phyloP scores from a whole-genome alignment of 2,113 vertebrate species.

The Microcebus jonahi region DNA sequence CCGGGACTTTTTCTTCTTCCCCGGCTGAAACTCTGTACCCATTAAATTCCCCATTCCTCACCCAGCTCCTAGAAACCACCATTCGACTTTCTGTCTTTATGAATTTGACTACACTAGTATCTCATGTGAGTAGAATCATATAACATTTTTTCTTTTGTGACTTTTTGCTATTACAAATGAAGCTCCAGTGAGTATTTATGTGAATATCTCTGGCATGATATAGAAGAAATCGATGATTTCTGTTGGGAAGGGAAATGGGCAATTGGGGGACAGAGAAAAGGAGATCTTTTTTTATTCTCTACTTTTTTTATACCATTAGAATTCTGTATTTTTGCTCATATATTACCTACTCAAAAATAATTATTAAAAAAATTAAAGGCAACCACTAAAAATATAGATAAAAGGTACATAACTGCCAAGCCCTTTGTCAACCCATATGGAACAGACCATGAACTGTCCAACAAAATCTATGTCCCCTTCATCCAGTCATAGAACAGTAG shows the following conservation, averaged over 20 bases:
- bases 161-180: neutral
- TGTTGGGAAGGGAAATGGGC: neutral
- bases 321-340: neutral
- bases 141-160: neutral
- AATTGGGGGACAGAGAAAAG: neutral
- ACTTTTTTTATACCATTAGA: neutral
- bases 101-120: neutral
- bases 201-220: neutral
- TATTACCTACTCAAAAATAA: neutral
- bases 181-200: neutral
- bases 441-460: neutral
- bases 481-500: neutral
- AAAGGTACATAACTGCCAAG: neutral
- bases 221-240: neutral
- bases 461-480: neutral
- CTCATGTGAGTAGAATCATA: neutral
- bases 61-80: neutral
- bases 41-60: neutral
- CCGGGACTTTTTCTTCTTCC: neutral
- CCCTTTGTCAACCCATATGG: neutral
- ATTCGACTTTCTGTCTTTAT: neutral
- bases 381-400: neutral
- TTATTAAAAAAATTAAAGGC: neutral
- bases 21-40: neutral
- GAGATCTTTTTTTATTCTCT: neutral